These are phyloP conservation scores for Xenotilapia longispinis DNA, from an alignment of 2,113 vertebrate genomes.

Conservation along the genomic window DNA sequence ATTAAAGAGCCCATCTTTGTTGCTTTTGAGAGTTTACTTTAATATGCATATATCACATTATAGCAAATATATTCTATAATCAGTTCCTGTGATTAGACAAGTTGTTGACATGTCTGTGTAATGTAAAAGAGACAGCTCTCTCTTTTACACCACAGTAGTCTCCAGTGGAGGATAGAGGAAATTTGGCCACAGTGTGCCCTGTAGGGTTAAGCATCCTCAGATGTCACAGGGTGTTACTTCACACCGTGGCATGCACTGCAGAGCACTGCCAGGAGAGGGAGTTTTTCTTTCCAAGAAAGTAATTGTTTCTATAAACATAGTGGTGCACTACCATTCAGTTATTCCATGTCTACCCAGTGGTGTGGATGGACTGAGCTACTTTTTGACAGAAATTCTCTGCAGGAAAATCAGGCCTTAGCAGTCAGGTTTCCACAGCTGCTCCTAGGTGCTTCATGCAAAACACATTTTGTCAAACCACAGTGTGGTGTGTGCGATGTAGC, in stretches of 20 bases:
- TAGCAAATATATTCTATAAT: slow-evolving; percentile 52
- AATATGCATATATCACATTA: slow-evolving; percentile 58
- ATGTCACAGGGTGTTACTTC: slow-evolving; percentile 47
- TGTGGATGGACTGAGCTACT: not conserved
- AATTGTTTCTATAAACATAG: not conserved
- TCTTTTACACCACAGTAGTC: slow-evolving; percentile 3
- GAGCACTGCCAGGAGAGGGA: slow-evolving; percentile 62
- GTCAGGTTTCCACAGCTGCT: slow-evolving; percentile 1
- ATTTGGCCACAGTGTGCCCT: slow-evolving; percentile 30
- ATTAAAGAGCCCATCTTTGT: slow-evolving; percentile 32
- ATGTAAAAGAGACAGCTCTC: slow-evolving; percentile 40
- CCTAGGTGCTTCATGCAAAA: not conserved
- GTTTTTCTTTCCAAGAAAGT: slow-evolving; percentile 6
- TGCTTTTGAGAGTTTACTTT: slow-evolving; percentile 55
- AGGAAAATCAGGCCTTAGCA: not conserved
- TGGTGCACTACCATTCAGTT: not conserved
- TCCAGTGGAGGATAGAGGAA: not conserved
- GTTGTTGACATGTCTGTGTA: slow-evolving; percentile 53
- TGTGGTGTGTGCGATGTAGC: not conserved
- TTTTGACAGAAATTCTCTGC: not conserved
- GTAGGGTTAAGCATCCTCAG: slow-evolving; percentile 53
- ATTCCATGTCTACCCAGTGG: not conserved
- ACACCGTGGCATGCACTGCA: slow-evolving; percentile 27
- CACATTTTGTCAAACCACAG: not conserved
- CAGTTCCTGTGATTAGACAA: slow-evolving; percentile 56